Evolutionary conservation across 2,797 vertebrate species (phyloP), one percentile per base, ranked within the genome.

Genomic region (Decapterus maruadsi): DNA sequence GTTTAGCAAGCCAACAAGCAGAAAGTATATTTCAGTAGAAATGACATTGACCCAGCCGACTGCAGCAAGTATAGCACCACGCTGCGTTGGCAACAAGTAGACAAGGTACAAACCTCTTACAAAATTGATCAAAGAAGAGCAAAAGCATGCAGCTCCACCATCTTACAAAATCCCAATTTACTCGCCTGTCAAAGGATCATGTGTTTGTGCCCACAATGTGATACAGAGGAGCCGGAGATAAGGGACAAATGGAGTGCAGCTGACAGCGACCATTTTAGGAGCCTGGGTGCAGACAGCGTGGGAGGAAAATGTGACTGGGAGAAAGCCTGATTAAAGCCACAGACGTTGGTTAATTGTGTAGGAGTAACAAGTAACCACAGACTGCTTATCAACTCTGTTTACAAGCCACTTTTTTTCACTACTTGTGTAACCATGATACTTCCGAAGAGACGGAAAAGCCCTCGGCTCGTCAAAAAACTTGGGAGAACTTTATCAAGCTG

Each of bases 291-390:
- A 84, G 80, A 87, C 85, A 55, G 67, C n/a, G 84, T 87, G 84
- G 87, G 89, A 89, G 77, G 85, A 76, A 76, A 89, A 77, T 75
- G 84, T 82, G 83, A 87, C 78, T 20, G 64, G 75, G 72, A 72
- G 76, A 81, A 82, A 76, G 68, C 48, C 67, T 74, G 86, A 90
- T 86, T 88, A 87, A 78, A 68, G 77, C 80, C 76, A 69, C 77
- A 84, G 78, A 86, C 76, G 56, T 31, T 84, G 84, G 79, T 85
- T 90, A 87, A 85, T 84, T 85, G 88, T 71, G 81, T 78, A 68
- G 83, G 69, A 82, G 85, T 68, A 82, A 79, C 74, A 88, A 84
- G 87, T 77, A 89, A 83, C 69, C 81, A 62, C 59, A 60, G 46
- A 75, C 48, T 16, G 34, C 66, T 79, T 71, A 88, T 87, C 80